Evolutionary conservation across 2,113 vertebrate species (phyloP), one percentile per base, ranked within the genome.

Genomic region (Micromys minutus): DNA sequence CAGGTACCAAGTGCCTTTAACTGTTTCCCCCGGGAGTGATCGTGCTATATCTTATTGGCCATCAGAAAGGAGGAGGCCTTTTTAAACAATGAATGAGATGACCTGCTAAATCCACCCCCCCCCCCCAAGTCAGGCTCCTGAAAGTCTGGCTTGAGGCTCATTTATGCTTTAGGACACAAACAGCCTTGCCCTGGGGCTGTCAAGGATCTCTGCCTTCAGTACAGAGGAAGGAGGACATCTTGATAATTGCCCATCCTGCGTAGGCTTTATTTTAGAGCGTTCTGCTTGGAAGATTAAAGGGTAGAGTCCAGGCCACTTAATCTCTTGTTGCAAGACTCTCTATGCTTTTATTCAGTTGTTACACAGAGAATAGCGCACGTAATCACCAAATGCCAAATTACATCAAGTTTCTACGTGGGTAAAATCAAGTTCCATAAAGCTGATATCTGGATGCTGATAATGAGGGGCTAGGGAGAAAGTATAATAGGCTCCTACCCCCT

Each of bases 281-380:
- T 96, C 91, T 96, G 87, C 96, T 94, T 95, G 77, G 71, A 67
- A 83, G 92, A 94, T 95, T 87, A 97, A 91, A 96, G 94, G 94
- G 87, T 52, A 26, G 59, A 87, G 91, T 83, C 89, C 89, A 75
- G 94, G 59, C 39, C 50, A 80, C 75, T 85, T 84, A n/a, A 74
- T 94, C 83, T 94, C 83, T 24, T 7, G n/a, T 79, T 90, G 80
- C 69, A 61, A 77, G 93, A 96, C 87, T 72, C 91, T 87, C 74
- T 75, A 81, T 15, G 79, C 69, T 57, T 95, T 96, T 94, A 96
- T 94, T 95, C 81, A 69, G 83, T 83, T 47, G 63, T 95, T 93
- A 55, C 50, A 47, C 0, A 1, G 90, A 89, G 89, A 86, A 65
- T 47, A 92, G 71, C 77, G 59, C 91, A 96, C 42, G 0, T 95